A percentile compares a stretch with the other conserved stretches of the same genome.
Evolutionary conservation across 1,140 invertebrate genomes (phyloP).

Genomic region (Dryas iulia): DNA sequence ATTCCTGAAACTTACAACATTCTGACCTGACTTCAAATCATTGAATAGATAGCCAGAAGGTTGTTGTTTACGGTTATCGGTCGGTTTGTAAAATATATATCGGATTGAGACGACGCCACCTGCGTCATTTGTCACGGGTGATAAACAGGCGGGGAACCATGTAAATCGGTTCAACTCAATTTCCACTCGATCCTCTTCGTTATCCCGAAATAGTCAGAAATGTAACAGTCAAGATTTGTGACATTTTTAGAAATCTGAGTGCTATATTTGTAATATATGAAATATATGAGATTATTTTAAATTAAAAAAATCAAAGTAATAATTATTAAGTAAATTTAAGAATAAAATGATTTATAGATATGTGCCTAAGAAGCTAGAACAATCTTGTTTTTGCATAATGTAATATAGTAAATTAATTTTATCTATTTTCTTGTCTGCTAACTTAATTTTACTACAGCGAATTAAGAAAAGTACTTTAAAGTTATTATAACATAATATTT

Average conservation of each 20-base stretch:
- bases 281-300: too few species aligned
- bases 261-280: background rate
- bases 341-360: too few species aligned
- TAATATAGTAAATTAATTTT: too few species aligned
- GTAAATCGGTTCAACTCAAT: constrained; percentile 10
- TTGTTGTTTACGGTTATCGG: constrained; percentile 12
- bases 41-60: background rate
- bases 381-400: too few species aligned
- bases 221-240: background rate
- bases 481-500: too few species aligned
- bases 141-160: constrained; percentile 7
- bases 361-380: too few species aligned
- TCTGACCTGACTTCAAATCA: background rate
- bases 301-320: too few species aligned
- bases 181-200: background rate
- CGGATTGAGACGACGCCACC: constrained; percentile 12
- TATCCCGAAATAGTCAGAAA: background rate
- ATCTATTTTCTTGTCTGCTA: too few species aligned
- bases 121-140: constrained; percentile 15
- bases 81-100: constrained; percentile 17
- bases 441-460: too few species aligned
- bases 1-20: too few species aligned
- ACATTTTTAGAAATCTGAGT: background rate
- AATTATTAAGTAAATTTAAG: too few species aligned
- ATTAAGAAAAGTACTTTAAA: too few species aligned